These are phyloP conservation scores for Phortica variegata DNA, from an alignment of 1,140 invertebrate genomes.

Conservation along the genomic window DNA sequence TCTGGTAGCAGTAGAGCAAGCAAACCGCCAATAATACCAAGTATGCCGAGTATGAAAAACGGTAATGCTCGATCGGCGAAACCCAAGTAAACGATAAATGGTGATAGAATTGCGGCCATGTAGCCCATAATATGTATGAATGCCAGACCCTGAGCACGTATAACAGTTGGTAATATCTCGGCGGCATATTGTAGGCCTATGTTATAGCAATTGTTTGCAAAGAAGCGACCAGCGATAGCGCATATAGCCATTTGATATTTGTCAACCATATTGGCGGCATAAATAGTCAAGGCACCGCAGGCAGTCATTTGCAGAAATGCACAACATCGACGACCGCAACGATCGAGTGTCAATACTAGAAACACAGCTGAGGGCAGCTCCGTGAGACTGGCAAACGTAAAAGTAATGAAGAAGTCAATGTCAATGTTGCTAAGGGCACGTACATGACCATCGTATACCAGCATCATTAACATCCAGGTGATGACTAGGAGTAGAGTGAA, in stretches of 20 bases:
- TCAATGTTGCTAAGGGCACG: conserved; percentile 79
- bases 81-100: conserved; percentile 78
- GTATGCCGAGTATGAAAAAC: conserved; percentile 70
- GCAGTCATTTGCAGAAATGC: conserved; percentile 76
- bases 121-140: conserved; percentile 85
- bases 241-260: conserved; percentile 67
- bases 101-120: conserved; percentile 76
- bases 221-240: conserved; percentile 78
- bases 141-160: conserved; percentile 79
- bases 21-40: conserved; percentile 72
- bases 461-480: conserved; percentile 83
- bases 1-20: conserved; percentile 78
- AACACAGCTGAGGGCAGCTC: conserved; percentile 75
- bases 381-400: conserved; percentile 79
- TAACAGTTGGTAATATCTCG: conserved; percentile 82
- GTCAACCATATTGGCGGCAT: conserved; percentile 67
- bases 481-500: conserved; percentile 74
- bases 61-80: conserved; percentile 69
- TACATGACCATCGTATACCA: conserved; percentile 85
- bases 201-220: conserved; percentile 85
- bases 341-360: conserved; percentile 74
- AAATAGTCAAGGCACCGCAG: conserved; percentile 77
- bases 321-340: conserved; percentile 81
- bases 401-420: conserved; percentile 78
- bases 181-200: conserved; percentile 87